Base-by-base conservation (phyloP, 2,888 invertebrate genomes). In the Mesorhabditis sp. region DNA sequence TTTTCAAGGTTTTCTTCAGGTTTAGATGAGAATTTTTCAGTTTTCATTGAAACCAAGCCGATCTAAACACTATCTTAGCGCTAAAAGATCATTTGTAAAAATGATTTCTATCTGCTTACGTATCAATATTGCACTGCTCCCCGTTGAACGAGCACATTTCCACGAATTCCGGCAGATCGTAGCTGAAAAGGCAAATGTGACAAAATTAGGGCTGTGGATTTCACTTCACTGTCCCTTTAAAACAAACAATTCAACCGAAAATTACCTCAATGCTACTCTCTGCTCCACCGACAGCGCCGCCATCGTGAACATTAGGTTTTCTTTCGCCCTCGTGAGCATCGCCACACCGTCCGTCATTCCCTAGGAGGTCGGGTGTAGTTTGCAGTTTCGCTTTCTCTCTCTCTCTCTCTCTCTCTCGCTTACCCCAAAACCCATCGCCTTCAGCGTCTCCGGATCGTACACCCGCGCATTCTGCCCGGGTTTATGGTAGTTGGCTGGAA, bases 81-180 rank as follows among this genome's bases (percentile, higher is more conserved):
- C 28, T 13, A 50, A 50, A n/a, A 50, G 58, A 50, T 50, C n/a
- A 13, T 10, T 13, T 50, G 1, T 50, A 50, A 50, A 50, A 50
- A n/a, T 50, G 58, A 50, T 50, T 50, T 50, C n/a, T n/a, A 1
- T 50, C 7, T 10, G 66, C 74, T 42, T 6, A 77, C 78, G 73
- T 62, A 62, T 80, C 79, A 62, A 80, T 79, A 63, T 80, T 76
- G 64, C 80, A 80, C 65, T 80, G 76, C 62, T 78, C 72, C 42
- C 80, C 80, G 69, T 80, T 78, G 72, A 80, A 80, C 0, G 80
- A 80, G 66, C 80, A 80, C 78, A 79, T 79, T 63, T 79, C 79
- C 71, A 80, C 77, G 69, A 80, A 79, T 62, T 80, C 80, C 50
- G 74, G 75, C 70, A 50, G n/a, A 50, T 50, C 58, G 58, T 50